Evolutionary conservation across 1,140 invertebrate species (phyloP), one percentile per base, ranked within the genome.

Genomic region (Hyphantria cunea): DNA sequence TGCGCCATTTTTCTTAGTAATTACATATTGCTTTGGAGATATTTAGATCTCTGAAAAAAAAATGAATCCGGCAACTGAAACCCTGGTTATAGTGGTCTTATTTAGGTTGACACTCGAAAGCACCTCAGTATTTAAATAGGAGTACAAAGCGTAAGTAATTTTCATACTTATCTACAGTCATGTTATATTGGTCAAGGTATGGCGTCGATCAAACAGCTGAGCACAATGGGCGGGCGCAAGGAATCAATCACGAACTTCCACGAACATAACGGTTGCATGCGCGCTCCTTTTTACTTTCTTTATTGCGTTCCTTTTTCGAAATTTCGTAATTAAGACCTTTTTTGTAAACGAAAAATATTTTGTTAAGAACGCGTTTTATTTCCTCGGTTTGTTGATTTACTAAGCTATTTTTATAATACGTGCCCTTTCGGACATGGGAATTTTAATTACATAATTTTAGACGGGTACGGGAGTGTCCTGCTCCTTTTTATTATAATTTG

Each of bases 191-290:
- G 45, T 17, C 56, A 50, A 47, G 56, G 17, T 11, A 0, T 31
- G 53, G 39, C 44, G 41, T 37, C 17, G 41, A 12, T 25, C 32
- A 64, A 70, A 62, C 66, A 75, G 71, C 74, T 75, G 75, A 76
- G 68, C 75, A 80, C 75, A 78, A 78, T 76, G 71, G 71, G 68
- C 55, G 55, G 55, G 66, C 64, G 59, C 49, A 70, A 64, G 55
- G 77, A 82, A 84, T 84, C 81, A 84, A 82, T 84, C 81, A 82
- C 70, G 64, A 51, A 62, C 56, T 84, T 81, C 81, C 72, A 70
- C 63, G 79, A 84, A 83, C 66, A 71, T 82, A 82, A 82, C 80
- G 80, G 80, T 51, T 37, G 33, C 48, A 8, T 39, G 42, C 48
- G 56, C 50, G 65, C 63, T 64, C 55, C 70, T 70, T 76, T 75